Evolutionary conservation across 2,113 vertebrate species (phyloP).

Genomic region (Atlantisia rogersi): DNA sequence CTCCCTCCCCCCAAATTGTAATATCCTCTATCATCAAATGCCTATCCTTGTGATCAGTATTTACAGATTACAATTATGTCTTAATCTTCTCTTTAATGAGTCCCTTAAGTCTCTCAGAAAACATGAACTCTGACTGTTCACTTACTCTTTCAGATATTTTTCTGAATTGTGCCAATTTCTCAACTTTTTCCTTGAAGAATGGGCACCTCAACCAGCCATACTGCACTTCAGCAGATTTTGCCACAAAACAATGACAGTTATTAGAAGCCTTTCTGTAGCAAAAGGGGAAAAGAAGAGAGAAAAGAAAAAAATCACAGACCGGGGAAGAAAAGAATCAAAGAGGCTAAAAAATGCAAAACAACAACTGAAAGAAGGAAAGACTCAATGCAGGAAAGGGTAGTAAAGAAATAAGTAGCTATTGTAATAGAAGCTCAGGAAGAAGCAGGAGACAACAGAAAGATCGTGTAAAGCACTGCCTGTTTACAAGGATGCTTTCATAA

Average conservation of each 20-base stretch:
- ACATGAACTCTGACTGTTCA: not conserved
- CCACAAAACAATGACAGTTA: not conserved
- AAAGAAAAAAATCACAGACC: not conserved
- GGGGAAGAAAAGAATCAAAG: not conserved
- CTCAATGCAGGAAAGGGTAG: not conserved
- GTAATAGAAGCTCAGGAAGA: not conserved
- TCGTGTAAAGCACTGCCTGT: not conserved
- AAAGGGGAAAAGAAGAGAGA: not conserved
- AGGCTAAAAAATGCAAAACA: not conserved
- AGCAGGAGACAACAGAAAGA: not conserved
- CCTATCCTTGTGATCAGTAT: not conserved
- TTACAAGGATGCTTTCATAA: not conserved
- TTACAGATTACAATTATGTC: not conserved
- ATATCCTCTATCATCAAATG: not conserved
- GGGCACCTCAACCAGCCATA: not conserved
- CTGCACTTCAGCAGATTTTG: not conserved
- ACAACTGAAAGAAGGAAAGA: not conserved
- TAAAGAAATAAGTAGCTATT: not conserved
- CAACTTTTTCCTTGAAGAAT: not conserved
- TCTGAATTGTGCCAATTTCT: not conserved
- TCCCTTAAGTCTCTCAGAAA: not conserved
- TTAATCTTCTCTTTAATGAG: not conserved
- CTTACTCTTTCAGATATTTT: not conserved
- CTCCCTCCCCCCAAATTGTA: not conserved
- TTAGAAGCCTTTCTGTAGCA: not conserved